phyloP scores from a whole-genome alignment of 1,140 invertebrate species.

The Brachionus sp. region DNA sequence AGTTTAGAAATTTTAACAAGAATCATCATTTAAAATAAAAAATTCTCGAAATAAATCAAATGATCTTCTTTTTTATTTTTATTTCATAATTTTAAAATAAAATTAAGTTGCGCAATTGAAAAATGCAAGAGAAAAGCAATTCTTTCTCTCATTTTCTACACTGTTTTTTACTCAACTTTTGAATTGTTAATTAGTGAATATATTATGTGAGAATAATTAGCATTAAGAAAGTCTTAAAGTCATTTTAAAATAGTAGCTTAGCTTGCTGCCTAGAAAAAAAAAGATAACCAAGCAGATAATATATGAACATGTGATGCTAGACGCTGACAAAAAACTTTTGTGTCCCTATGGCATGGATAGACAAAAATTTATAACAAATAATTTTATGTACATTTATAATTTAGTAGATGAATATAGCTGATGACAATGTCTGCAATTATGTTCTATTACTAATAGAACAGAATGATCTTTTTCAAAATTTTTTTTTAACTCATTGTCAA shows the following conservation, averaged over 20 bases:
- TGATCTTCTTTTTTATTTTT: constrained; percentile 39
- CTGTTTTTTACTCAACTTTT: not conserved
- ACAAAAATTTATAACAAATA: not conserved
- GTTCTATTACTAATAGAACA: not conserved
- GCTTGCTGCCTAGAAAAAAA: not conserved
- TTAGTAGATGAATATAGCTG: not conserved
- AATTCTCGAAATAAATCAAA: constrained; percentile 40
- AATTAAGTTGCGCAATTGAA: constrained; percentile 44
- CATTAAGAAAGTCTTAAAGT: not conserved
- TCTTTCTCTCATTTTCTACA: not conserved
- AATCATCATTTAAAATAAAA: constrained; percentile 27
- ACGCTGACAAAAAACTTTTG: not conserved
- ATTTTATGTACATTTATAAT: not conserved
- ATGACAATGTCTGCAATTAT: not conserved
- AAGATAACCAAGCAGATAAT: not conserved
- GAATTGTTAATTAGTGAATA: not conserved
- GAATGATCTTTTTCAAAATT: not conserved
- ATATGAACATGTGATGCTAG: not conserved
- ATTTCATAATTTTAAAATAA: constrained; percentile 16
- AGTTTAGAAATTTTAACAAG: not conserved
- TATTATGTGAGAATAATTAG: constrained; percentile 19
- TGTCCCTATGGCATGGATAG: not conserved
- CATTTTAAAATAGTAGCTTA: not conserved
- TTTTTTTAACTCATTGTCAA: not conserved
- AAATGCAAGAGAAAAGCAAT: not conserved